These are phyloP conservation scores for Lepisosteus osseus DNA, from an alignment of 2,113 vertebrate genomes.

Conservation along the genomic window DNA sequence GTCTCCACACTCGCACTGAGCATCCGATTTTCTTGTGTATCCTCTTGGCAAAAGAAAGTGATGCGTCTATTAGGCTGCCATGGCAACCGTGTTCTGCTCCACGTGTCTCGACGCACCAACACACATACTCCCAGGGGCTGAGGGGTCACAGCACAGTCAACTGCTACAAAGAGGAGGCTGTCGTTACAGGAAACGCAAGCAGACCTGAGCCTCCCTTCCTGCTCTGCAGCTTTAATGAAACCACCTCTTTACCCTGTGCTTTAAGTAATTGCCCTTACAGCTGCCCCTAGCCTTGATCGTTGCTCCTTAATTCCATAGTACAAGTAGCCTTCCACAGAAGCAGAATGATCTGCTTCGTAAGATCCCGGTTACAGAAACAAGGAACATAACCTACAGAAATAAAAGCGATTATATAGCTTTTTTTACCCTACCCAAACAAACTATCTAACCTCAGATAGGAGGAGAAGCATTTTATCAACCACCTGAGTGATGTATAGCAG, in stretches of 20 bases:
- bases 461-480: too few species aligned
- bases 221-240: neutral
- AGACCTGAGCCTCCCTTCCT: slow-evolving; percentile 16
- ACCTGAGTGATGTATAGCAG: too few species aligned
- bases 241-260: too few species aligned
- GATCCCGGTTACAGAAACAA: neutral
- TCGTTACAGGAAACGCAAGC: slow-evolving; percentile 53
- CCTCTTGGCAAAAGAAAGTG: slow-evolving; percentile 41
- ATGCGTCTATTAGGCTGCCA: slow-evolving; percentile 52
- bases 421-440: too few species aligned
- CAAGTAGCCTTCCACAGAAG: neutral
- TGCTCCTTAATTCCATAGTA: too few species aligned
- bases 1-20: slow-evolving; percentile 1
- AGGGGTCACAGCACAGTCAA: slow-evolving; percentile 55
- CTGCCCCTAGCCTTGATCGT: neutral
- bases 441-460: too few species aligned
- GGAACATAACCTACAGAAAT: neutral
- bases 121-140: slow-evolving; percentile 32
- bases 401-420: too few species aligned
- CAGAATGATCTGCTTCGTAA: too few species aligned
- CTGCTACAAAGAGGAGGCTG: slow-evolving; percentile 50
- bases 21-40: slow-evolving; percentile 57
- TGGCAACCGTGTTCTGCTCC: slow-evolving; percentile 57
- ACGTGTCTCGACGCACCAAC: slow-evolving; percentile 56
- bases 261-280: neutral